phyloP scores from a whole-genome alignment of 2,113 vertebrate genomes.

The Pachypanchax playfairii region DNA sequence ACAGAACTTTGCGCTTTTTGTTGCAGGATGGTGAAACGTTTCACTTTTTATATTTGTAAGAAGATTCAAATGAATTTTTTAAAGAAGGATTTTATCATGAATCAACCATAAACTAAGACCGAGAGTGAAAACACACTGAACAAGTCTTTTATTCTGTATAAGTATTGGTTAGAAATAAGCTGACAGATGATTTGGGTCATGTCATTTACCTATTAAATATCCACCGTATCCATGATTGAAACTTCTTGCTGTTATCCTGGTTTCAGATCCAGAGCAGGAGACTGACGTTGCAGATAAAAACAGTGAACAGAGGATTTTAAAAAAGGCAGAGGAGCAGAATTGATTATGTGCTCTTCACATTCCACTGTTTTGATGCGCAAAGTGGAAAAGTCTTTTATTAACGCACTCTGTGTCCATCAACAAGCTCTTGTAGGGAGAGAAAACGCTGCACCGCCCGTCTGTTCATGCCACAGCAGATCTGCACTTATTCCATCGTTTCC shows the following conservation, averaged over 20 bases:
- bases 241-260: conserved; percentile 6
- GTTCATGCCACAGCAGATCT: conserved; percentile 58
- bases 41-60: too few relatives aligned
- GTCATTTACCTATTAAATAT: conserved; percentile 25
- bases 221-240: conserved; percentile 25
- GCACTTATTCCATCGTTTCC: conserved; percentile 74
- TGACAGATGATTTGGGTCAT: conserved; percentile 19
- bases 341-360: conserved; percentile 75
- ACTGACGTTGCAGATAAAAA: conserved; percentile 30
- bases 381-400: conserved; percentile 82
- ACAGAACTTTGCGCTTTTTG: too few relatives aligned
- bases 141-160: conserved; percentile 31
- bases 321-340: conserved; percentile 45
- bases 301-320: conserved; percentile 13
- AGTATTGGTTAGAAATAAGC: conserved; percentile 30
- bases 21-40: too few relatives aligned
- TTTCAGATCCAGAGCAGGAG: conserved; percentile 15
- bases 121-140: conserved; percentile 35
- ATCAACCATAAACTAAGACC: too few relatives aligned
- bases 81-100: too few relatives aligned
- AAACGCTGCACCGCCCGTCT: conserved; percentile 57
- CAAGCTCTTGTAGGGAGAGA: conserved; percentile 54
- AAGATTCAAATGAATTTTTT: too few relatives aligned
- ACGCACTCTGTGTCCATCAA: conserved; percentile 81
- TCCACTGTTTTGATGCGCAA: conserved; percentile 77